Evolutionary conservation across 2,888 invertebrate genomes (phyloP), one percentile per base, ranked within the genome.

Genomic region (Drosophila subquinaria): DNA sequence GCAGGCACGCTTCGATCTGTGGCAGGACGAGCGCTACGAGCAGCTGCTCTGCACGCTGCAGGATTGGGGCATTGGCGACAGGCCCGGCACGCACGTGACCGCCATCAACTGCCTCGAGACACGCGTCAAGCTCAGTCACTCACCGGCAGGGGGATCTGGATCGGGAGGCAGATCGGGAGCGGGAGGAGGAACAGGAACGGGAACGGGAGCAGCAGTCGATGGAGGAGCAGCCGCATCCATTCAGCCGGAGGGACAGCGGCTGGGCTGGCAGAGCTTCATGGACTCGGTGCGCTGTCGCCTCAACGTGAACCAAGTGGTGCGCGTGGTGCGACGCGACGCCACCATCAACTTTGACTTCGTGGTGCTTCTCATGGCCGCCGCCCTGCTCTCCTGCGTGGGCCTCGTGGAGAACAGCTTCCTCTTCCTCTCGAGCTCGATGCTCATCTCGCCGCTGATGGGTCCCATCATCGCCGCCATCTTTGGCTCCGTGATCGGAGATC

Each of bases 381-480:
- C 95, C 92, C 95, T 95, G 67, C 94, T 96, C 27, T 95, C 96
- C 47, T 95, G 95, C 17, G 93, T 96, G 62, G 96, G 96, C 0
- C 92, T 96, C 64, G 94, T 95, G n/a, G 96, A 96, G 89, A 95
- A 96, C 90, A 96, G 95, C 73, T 95, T 95, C n/a, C 95, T 96
- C 4, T 94, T 95, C 60, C 93, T 96, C 9, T 95, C 96, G 9
- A 96, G 96, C 68, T 96, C 96, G 86, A 96, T 96, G 96, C 94
- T 96, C 36, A 95, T 96, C 62, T 96, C 96, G 0, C 96, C 96
- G 0, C 93, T 96, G 51, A 96, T 96, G 96, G 96, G 96, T 15
- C 96, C 96, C 5, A 95, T 96, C 72, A 94, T 96, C 89, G 96
- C 96, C 0, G 95, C 94, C 11, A 96, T 96, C 0, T 95, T 96